Percentiles rank a stretch among this genome's conserved stretches.
Evolutionary conservation across 2,113 vertebrate species (phyloP).

Genomic region (Saccopteryx bilineata): DNA sequence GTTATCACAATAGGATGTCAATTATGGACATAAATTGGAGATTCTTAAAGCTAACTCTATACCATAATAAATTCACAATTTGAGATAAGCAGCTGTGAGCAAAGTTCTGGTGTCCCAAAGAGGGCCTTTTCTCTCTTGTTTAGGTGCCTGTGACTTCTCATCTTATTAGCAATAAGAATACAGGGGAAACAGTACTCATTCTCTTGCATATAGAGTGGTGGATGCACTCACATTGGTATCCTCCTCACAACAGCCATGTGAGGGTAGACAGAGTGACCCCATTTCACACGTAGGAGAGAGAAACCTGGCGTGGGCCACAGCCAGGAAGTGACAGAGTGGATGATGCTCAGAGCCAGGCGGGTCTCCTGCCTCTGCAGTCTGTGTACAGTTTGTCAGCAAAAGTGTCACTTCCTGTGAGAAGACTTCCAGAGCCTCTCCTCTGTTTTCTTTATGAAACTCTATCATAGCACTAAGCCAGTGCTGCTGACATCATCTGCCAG

Average conservation of each 20-base stretch:
- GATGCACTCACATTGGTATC: neutral
- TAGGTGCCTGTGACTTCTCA: conserved; percentile 53
- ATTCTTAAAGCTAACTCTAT: conserved; percentile 63
- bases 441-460: neutral
- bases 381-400: neutral
- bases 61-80: conserved; percentile 63
- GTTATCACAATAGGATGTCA: conserved; percentile 76
- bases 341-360: neutral
- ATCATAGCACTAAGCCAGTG: neutral
- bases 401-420: conserved; percentile 12
- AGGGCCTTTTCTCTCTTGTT: neutral
- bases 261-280: neutral
- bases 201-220: neutral
- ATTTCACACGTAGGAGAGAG: neutral
- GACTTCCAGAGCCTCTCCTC: neutral
- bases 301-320: neutral
- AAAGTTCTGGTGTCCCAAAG: conserved; percentile 52
- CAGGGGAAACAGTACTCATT: neutral
- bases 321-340: neutral
- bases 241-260: neutral
- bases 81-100: conserved; percentile 64
- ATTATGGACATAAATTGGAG: conserved; percentile 75
- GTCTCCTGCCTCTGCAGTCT: neutral
- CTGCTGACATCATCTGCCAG: neutral
- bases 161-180: conserved; percentile 37